Evolutionary conservation across 1,140 invertebrate genomes (phyloP).

Genomic region (Scaptomyza hsui): DNA sequence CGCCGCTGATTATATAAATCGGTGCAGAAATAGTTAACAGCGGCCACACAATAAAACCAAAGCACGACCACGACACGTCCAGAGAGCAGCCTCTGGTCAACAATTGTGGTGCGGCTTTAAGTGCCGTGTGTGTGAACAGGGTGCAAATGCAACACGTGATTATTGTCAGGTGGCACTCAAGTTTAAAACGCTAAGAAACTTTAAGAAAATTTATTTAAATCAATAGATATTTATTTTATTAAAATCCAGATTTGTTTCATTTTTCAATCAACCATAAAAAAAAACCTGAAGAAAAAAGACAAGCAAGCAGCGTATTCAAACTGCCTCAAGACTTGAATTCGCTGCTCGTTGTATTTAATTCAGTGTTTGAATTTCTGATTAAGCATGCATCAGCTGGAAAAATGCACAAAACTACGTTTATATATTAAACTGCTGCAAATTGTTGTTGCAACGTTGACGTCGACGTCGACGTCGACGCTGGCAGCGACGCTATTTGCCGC

Average conservation of each 20-base stretch:
- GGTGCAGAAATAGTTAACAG: conserved; percentile 49
- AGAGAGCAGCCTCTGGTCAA: conserved; percentile 60
- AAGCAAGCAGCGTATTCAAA: conserved; percentile 23
- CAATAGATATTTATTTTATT: not conserved
- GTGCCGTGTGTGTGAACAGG: conserved; percentile 6
- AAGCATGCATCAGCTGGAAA: conserved; percentile 58
- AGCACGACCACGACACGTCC: conserved; percentile 52
- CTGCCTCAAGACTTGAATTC: conserved; percentile 5
- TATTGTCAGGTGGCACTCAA: conserved; percentile 57
- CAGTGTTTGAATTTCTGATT: conserved; percentile 53
- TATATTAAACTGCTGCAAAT: conserved; percentile 37
- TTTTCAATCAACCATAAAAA: not conserved
- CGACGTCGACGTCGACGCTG: conserved; percentile 10
- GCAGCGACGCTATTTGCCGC: conserved; percentile 56
- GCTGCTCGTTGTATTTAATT: conserved; percentile 42
- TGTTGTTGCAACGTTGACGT: conserved; percentile 3
- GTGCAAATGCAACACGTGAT: conserved; percentile 61
- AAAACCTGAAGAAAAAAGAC: not conserved
- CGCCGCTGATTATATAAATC: conserved; percentile 80
- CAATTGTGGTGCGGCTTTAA: conserved; percentile 57
- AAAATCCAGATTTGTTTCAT: not conserved
- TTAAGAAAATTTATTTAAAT: not conserved
- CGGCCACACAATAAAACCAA: conserved; percentile 6
- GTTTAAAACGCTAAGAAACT: not conserved
- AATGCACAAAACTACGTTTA: conserved; percentile 43